phyloP scores from a whole-genome alignment of 2,797 vertebrate species.

The Sebastes vulpes region DNA sequence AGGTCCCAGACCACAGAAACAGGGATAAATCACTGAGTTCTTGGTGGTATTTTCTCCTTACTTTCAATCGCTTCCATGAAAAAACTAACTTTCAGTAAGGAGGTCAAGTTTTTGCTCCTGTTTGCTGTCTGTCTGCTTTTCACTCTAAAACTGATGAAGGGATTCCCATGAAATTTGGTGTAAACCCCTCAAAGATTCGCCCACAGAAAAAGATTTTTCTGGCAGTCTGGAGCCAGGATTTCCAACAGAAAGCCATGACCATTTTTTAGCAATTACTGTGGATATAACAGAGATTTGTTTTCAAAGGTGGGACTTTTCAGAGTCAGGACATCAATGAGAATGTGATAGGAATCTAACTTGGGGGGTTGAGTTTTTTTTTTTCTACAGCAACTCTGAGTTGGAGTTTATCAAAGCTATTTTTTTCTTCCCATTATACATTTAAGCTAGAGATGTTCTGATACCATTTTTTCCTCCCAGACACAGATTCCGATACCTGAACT shows the following conservation, averaged over 20 bases:
- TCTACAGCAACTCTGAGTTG: background rate
- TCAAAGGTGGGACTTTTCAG: background rate
- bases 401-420: background rate
- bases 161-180: conserved; percentile 17
- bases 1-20: background rate
- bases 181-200: background rate
- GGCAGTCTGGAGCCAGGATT: background rate
- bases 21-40: background rate
- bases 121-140: background rate
- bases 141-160: background rate
- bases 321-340: background rate
- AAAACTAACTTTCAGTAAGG: background rate
- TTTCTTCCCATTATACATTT: too few relatives aligned
- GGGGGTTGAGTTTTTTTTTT: background rate
- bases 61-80: background rate
- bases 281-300: conserved; percentile 12
- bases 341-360: too few relatives aligned
- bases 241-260: background rate
- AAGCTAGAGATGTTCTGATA: too few relatives aligned
- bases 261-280: conserved; percentile 10
- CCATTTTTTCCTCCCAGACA: too few relatives aligned
- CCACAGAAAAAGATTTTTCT: background rate
- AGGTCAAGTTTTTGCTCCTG: background rate
- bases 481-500: too few relatives aligned
- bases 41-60: background rate